phyloP scores from a whole-genome alignment of 2,888 invertebrate species.

The Lydus trimaculatus region DNA sequence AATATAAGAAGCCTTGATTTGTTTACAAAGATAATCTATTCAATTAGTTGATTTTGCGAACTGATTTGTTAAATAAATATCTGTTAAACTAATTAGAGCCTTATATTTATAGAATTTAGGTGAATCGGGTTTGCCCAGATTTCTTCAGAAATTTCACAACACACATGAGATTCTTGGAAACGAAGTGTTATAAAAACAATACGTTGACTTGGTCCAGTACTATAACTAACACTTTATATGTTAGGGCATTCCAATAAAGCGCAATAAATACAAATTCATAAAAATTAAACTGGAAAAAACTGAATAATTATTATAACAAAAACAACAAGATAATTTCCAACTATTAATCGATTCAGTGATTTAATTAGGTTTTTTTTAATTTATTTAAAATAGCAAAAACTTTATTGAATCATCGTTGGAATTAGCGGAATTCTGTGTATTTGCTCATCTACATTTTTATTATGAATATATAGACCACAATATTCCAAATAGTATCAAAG shows the following conservation, averaged over 20 bases:
- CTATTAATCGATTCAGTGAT: neutral
- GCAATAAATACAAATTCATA: slow-evolving; percentile 18
- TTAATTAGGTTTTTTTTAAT: slow-evolving; percentile 1
- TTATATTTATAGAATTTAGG: neutral
- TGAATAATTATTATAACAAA: neutral
- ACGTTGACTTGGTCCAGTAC: slow-evolving; percentile 34
- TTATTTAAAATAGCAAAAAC: neutral
- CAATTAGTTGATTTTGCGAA: neutral
- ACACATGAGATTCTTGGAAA: slow-evolving; percentile 20
- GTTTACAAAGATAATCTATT: neutral
- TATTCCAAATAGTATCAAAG: neutral
- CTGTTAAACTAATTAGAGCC: neutral
- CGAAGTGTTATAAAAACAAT: slow-evolving; percentile 40
- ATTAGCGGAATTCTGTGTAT: neutral
- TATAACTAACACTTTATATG: slow-evolving; percentile 38
- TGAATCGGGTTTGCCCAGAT: neutral
- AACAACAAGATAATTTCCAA: neutral
- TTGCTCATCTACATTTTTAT: slow-evolving; percentile 2
- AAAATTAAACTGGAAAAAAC: neutral
- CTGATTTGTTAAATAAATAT: neutral
- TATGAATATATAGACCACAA: neutral
- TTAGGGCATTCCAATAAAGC: slow-evolving; percentile 33
- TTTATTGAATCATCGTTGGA: slow-evolving; percentile 1
- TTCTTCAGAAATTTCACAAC: neutral
- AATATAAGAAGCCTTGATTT: neutral